Percentiles rank a stretch among this genome's conserved stretches.
These are phyloP conservation scores for Dipodomys ordii DNA, from an alignment of 2,113 vertebrate genomes.

Conservation along the genomic window DNA sequence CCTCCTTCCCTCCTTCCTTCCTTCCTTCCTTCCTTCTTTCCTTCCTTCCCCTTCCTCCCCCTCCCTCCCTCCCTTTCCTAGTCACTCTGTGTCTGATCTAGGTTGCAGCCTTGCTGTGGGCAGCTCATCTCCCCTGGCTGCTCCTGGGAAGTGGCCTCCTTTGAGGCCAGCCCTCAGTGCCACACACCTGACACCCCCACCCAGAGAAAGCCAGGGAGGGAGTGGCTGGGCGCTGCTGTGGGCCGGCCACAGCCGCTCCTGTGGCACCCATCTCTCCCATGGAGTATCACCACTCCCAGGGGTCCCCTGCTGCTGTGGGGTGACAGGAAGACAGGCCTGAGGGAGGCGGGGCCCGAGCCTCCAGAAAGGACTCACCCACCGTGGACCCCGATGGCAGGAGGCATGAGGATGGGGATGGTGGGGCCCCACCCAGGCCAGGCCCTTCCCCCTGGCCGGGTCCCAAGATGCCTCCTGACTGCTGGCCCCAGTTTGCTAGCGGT, in stretches of 20 bases:
- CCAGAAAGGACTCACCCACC: rapidly evolving
- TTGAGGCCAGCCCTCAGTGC: slow-evolving; percentile 75
- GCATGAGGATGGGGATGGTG: too few relatives aligned
- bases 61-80: rapidly evolving
- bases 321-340: background rate
- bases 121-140: slow-evolving; percentile 71
- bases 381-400: rapidly evolving
- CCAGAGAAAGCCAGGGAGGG: background rate
- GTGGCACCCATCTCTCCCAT: background rate
- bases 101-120: slow-evolving; percentile 79
- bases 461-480: background rate
- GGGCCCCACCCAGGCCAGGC: rapidly evolving
- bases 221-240: rapidly evolving
- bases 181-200: background rate
- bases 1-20: too few relatives aligned
- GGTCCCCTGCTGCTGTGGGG: too few relatives aligned
- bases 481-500: background rate
- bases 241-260: background rate
- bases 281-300: rapidly evolving
- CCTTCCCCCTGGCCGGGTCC: rapidly evolving
- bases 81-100: slow-evolving; percentile 73
- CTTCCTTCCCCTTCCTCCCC: rapidly evolving
- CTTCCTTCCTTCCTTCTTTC: too few relatives aligned
- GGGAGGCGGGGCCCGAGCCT: rapidly evolving
- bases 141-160: slow-evolving; percentile 85